Percentiles rank a stretch among this genome's conserved stretches.
Evolutionary conservation across 2,888 invertebrate species (phyloP).

Genomic region (Thelaira solivaga): DNA sequence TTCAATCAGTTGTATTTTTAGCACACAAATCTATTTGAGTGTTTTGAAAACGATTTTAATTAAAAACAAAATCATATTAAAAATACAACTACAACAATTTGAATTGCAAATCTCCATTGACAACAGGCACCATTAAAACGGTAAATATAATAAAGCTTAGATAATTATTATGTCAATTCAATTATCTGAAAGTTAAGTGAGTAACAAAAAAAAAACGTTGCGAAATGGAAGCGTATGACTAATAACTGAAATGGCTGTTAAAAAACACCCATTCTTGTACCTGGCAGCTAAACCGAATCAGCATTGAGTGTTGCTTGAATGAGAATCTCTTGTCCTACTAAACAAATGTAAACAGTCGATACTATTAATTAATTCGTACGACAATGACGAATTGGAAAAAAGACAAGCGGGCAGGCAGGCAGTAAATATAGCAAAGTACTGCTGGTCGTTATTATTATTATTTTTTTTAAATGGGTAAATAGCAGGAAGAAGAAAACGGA

Average conservation of each 20-base stretch:
- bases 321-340: too few relatives aligned
- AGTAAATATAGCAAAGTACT: too few relatives aligned
- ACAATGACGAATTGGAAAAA: not conserved
- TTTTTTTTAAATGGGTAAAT: not conserved
- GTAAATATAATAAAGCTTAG: conserved; percentile 37
- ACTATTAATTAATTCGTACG: not conserved
- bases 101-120: conserved; percentile 22
- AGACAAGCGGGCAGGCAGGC: not conserved
- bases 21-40: not conserved
- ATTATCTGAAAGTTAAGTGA: conserved; percentile 32
- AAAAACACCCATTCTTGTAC: too few relatives aligned
- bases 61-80: conserved; percentile 14
- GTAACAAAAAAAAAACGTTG: not conserved
- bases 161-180: conserved; percentile 55
- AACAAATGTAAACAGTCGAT: not conserved
- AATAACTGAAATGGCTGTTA: too few relatives aligned
- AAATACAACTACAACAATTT: conserved; percentile 21
- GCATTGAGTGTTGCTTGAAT: too few relatives aligned
- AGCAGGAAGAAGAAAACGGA: not conserved
- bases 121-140: conserved; percentile 15
- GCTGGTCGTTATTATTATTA: too few relatives aligned
- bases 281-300: too few relatives aligned
- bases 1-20: not conserved
- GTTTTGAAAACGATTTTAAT: conserved; percentile 14
- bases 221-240: not conserved